phyloP scores from a whole-genome alignment of 2,113 vertebrate species.

The Sinocyclocheilus rhinocerous region DNA sequence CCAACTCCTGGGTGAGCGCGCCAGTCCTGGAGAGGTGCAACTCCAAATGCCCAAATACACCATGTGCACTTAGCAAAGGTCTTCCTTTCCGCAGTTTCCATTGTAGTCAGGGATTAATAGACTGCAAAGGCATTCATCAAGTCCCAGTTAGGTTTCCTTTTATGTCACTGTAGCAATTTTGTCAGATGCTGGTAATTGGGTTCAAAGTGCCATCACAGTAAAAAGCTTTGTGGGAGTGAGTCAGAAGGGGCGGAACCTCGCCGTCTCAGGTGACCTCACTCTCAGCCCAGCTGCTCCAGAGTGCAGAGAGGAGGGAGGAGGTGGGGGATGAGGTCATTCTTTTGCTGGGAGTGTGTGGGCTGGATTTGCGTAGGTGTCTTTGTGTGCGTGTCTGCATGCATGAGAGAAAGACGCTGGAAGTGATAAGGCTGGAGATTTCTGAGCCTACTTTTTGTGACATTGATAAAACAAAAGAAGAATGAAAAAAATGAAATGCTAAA shows the following conservation, averaged over 20 bases:
- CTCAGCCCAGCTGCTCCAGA: slow-evolving; percentile 51
- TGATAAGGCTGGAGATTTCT: slow-evolving; percentile 1
- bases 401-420: slow-evolving; percentile 37
- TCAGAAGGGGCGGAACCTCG: slow-evolving; percentile 32
- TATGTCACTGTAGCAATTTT: slow-evolving; percentile 57
- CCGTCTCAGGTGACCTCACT: slow-evolving; percentile 62
- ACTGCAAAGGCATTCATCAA: slow-evolving; percentile 61
- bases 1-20: slow-evolving; percentile 31
- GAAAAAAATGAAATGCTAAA: not conserved
- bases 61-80: slow-evolving; percentile 40
- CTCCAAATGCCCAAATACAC: slow-evolving; percentile 38
- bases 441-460: not conserved
- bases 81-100: slow-evolving; percentile 39
- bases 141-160: slow-evolving; percentile 59
- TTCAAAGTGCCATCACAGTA: slow-evolving; percentile 59
- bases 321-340: slow-evolving; percentile 71
- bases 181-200: slow-evolving; percentile 62
- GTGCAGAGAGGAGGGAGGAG: not conserved
- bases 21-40: slow-evolving; percentile 1
- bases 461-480: not conserved
- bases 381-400: slow-evolving; percentile 42
- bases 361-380: slow-evolving; percentile 58
- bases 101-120: slow-evolving; percentile 63
- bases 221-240: slow-evolving; percentile 55
- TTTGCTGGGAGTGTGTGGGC: slow-evolving; percentile 66